Percentiles rank a stretch among this genome's conserved stretches.
phyloP scores from a whole-genome alignment of 2,113 vertebrate genomes.

The Bubo bubo region DNA sequence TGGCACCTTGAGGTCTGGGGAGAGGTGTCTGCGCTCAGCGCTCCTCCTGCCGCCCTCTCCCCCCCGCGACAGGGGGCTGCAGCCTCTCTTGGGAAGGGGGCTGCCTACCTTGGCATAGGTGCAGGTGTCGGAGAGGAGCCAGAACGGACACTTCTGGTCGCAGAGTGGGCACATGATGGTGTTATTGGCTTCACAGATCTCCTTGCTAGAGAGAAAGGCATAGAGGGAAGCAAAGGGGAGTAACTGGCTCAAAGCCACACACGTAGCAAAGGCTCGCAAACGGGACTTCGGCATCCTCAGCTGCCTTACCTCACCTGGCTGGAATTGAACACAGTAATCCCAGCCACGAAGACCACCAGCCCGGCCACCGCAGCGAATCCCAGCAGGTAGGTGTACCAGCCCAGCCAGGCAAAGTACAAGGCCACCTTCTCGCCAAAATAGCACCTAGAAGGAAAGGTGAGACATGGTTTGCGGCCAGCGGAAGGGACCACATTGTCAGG shows the following conservation, averaged over 20 bases:
- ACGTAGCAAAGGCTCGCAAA: rapidly evolving
- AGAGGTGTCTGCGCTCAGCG: background rate
- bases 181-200: constrained; percentile 83
- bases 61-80: rapidly evolving
- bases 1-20: rapidly evolving
- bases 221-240: background rate
- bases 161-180: constrained; percentile 89
- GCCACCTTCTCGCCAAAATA: constrained; percentile 95
- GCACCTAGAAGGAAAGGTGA: constrained; percentile 60
- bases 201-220: constrained; percentile 75
- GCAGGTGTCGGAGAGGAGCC: constrained; percentile 88
- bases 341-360: constrained; percentile 80
- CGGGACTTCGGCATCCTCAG: rapidly evolving
- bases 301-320: constrained; percentile 87
- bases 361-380: constrained; percentile 77
- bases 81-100: background rate
- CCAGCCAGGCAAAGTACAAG: constrained; percentile 91
- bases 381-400: constrained; percentile 90
- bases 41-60: background rate
- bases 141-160: constrained; percentile 78
- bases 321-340: constrained; percentile 79
- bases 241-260: background rate
- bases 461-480: rapidly evolving
- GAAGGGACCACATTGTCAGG: rapidly evolving
- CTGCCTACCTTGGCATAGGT: constrained; percentile 83